phyloP scores from a whole-genome alignment of 2,888 invertebrate species.

The Epirrita christyi region DNA sequence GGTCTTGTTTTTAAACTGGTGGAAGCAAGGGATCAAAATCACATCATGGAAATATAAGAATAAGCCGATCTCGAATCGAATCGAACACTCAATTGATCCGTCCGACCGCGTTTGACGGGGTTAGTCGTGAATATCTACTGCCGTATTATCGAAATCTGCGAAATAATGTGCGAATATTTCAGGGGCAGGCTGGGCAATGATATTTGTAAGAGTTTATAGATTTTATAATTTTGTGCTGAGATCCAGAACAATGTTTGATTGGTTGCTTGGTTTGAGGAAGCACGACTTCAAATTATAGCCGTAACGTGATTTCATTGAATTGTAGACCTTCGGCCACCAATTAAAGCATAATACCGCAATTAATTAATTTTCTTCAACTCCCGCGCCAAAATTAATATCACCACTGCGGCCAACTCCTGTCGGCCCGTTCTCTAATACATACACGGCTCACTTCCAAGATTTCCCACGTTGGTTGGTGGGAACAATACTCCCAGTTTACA shows the following conservation, averaged over 20 bases:
- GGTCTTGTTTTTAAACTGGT: constrained; percentile 35
- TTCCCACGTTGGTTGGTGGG: constrained; percentile 63
- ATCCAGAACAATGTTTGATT: too few relatives aligned
- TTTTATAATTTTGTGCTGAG: too few relatives aligned
- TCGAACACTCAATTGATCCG: constrained; percentile 38
- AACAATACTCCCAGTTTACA: constrained; percentile 43
- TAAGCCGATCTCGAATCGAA: constrained; percentile 38
- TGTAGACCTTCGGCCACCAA: too few relatives aligned
- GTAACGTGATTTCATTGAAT: too few relatives aligned
- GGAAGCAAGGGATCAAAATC: constrained; percentile 49
- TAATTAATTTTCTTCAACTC: constrained; percentile 5
- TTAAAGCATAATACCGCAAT: too few relatives aligned
- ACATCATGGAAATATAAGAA: constrained; percentile 50
- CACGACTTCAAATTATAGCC: background rate
- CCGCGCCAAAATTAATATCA: constrained; percentile 15
- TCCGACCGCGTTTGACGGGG: constrained; percentile 25
- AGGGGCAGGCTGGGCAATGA: constrained; percentile 3
- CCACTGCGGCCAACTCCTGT: constrained; percentile 20
- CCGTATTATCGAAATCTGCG: constrained; percentile 22
- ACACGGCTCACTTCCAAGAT: constrained; percentile 51
- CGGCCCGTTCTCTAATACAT: constrained; percentile 44
- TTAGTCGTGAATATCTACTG: constrained; percentile 14
- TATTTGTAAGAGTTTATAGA: too few relatives aligned
- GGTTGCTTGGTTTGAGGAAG: background rate
- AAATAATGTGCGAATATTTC: constrained; percentile 10